Evolutionary conservation across 1,140 invertebrate genomes (phyloP).

Genomic region (Drosophila nebulosa): DNA sequence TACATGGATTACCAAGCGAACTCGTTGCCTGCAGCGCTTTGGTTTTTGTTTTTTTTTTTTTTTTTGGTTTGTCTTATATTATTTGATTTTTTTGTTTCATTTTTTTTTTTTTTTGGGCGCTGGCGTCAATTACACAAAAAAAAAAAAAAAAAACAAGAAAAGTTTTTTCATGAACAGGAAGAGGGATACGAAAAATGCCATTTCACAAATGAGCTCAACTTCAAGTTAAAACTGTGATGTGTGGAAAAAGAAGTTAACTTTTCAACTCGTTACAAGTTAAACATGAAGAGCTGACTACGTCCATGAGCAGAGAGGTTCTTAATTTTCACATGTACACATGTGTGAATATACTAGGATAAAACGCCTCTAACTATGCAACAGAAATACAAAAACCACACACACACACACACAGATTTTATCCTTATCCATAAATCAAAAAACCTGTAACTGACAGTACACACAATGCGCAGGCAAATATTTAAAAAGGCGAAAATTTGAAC

Average conservation of each 20-base stretch:
- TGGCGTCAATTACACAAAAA: conserved; percentile 37
- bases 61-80: not conserved
- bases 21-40: conserved; percentile 28
- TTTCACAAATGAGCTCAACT: too few species aligned
- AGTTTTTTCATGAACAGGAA: too few species aligned
- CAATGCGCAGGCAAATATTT: not conserved
- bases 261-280: too few species aligned
- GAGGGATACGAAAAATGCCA: too few species aligned
- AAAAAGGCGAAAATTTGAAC: conserved; percentile 1
- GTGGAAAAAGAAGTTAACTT: not conserved
- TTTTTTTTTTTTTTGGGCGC: not conserved
- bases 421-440: conserved; percentile 47
- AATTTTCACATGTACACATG: not conserved
- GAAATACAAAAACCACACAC: conserved; percentile 30
- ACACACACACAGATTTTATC: conserved; percentile 39
- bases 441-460: conserved; percentile 46
- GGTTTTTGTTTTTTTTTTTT: not conserved
- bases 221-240: not conserved
- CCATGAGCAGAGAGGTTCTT: not conserved
- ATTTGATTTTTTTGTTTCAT: not conserved
- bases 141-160: too few species aligned
- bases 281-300: too few species aligned
- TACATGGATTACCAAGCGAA: conserved; percentile 26
- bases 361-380: conserved; percentile 3
- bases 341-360: not conserved